Evolutionary conservation across 2,797 vertebrate species (phyloP), one percentile per base, ranked within the genome.

Genomic region (Lacerta viridis): DNA sequence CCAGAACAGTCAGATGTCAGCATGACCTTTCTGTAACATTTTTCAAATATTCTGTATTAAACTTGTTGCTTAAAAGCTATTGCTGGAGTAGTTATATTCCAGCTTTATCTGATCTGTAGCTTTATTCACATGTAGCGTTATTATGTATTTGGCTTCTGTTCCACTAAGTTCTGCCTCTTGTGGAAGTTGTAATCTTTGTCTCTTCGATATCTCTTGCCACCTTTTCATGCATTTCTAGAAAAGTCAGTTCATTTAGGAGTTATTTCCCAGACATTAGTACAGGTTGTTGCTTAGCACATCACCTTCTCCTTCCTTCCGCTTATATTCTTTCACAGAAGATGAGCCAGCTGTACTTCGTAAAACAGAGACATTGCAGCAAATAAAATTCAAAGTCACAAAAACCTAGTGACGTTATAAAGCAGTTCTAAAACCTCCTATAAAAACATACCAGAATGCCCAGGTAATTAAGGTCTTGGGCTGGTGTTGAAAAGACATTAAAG

Each of bases 21-120:
- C 43, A 50, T 69, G 27, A 71, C 68, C 3, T 64, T 41, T 61
- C 20, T 80, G 17, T 43, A 17, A 55, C 50, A 55, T 55, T 23
- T 84, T 75, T 39, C 17, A 39, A 84, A 69, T 68, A 43, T 43
- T 83, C 39, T 68, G 23, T 59, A 36, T 36, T 75, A 75, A 84
- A 59, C 2, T 27, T 84, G 46, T 39, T 61, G 18, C 33, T 84
- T 39, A 75, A 75, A 84, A 75, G 33, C 11, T 74, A 13, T 13
- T 84, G 23, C 7, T n/a, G 13, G 69, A 23, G 20, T 64, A 64
- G 20, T 20, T 23, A 23, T 55, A 55, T 69, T 25, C 29, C 33
- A 75, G 33, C 55, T 75, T 11, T 61, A 29, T 20, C 5, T 59
- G 55, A 8, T 23, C 61, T 64, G 61, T 64, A 64, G 61, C 5